Conservation (phyloP, 2,797 vertebrate species). For the Garrulus glandarius region DNA sequence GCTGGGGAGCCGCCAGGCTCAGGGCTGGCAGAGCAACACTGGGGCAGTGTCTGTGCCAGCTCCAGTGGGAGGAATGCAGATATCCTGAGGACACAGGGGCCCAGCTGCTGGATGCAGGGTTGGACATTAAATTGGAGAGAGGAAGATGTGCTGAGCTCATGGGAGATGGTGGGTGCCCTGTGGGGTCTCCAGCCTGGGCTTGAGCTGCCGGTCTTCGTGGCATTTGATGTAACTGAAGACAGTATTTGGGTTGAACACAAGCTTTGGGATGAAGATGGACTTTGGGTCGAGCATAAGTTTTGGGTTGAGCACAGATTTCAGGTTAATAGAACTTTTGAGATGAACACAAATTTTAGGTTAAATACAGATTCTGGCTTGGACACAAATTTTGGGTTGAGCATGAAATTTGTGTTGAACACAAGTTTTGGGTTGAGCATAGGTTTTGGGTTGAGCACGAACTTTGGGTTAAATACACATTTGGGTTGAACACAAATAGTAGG, state of each 20-base stretch:
- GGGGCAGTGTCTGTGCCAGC: fast-evolving
- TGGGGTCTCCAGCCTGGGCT: neutral
- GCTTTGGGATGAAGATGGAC: neutral
- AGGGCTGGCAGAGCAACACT: neutral
- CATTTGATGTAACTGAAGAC: neutral
- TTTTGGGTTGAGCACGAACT: fast-evolving
- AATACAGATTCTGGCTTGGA: neutral
- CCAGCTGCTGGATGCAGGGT: fast-evolving
- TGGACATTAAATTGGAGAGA: neutral
- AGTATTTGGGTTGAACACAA: neutral
- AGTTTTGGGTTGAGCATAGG: neutral
- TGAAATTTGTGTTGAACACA: neutral
- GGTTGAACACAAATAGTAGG: no score
- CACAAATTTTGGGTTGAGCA: fast-evolving
- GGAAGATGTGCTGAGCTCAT: neutral
- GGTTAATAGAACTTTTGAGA: neutral
- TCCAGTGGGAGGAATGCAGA: fast-evolving
- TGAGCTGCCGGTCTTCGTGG: neutral
- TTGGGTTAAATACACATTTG: neutral
- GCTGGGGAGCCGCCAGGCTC: neutral
- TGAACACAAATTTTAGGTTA: neutral
- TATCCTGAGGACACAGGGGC: fast-evolving
- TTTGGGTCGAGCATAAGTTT: neutral
- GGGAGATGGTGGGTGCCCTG: fast-evolving
- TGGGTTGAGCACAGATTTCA: neutral